Evolutionary conservation across 2,797 vertebrate genomes (phyloP), one percentile per base, ranked within the genome.

Genomic region (Danio kyathit): DNA sequence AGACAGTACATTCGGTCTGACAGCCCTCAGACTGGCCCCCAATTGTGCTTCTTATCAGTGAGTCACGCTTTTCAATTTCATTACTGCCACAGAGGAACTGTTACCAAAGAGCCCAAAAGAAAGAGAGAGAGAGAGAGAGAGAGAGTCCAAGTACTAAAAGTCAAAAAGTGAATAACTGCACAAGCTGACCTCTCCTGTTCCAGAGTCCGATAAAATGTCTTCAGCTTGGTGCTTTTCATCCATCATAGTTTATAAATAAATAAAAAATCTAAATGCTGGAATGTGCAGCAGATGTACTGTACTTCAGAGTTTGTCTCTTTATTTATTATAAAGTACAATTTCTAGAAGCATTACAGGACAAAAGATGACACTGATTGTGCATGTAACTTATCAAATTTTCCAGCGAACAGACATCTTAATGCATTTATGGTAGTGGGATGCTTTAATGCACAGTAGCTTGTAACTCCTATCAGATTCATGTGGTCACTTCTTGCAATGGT

Each of bases 151-250:
- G 54, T 56, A 71, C 65, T 72, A 73, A 73, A 29, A 75, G 61
- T 63, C 70, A 72, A 86, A 80, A 82, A 65, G 76, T 56, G 73
- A 90, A 83, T 66, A 60, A 74, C 74, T 85, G 84, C 83, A 79
- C 75, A 85, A 78, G 10, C 70, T 86, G 87, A 89, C 88, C 85
- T 90, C 86, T 75, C 78, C 57, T 83, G 83, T 80, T 56, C 82
- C 8, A 6, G 41, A 86, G 85, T 79, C 43, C 16, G 84, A 89
- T 92, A 89, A 90, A 91, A 88, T 81, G 88, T 89, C 88, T 91
- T 5, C 2, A 57, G 75, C 83, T 87, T 80, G 83, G 79, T 85
- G 84, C 87, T 86, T 90, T 91, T 88, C 92, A 92, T 93, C 90
- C 88, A 92, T 94, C 90, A 94, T 87, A 82, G 69, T 86, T 77